phyloP scores from a whole-genome alignment of 2,888 invertebrate genomes.

The Dolomedes plantarius region DNA sequence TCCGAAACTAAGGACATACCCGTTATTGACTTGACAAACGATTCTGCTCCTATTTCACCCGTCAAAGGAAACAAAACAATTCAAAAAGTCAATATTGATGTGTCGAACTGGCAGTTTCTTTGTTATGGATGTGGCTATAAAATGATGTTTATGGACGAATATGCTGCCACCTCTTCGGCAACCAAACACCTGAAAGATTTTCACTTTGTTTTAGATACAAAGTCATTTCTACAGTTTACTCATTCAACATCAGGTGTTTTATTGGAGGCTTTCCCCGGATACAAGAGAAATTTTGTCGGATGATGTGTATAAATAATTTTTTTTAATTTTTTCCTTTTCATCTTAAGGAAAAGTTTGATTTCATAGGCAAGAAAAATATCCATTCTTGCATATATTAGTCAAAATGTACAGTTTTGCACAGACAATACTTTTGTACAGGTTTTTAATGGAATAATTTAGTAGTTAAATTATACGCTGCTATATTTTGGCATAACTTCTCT shows the following conservation, averaged over 20 bases:
- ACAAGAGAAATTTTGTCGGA: neutral
- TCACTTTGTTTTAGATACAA: slow-evolving; percentile 31
- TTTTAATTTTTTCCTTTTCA: too few relatives aligned
- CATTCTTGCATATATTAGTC: too few relatives aligned
- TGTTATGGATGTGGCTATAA: slow-evolving; percentile 49
- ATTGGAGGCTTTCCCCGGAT: slow-evolving; percentile 49
- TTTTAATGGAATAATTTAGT: neutral
- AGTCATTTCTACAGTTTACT: slow-evolving; percentile 4
- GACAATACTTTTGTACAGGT: neutral
- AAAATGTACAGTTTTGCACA: slow-evolving; percentile 10
- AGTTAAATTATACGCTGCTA: neutral
- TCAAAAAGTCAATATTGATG: neutral
- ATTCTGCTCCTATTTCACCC: neutral
- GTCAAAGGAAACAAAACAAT: neutral
- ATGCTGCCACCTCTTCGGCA: neutral
- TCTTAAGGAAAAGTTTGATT: too few relatives aligned
- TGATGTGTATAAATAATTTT: neutral
- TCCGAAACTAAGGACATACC: neutral
- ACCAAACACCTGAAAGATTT: slow-evolving; percentile 22
- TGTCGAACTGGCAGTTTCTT: slow-evolving; percentile 15
- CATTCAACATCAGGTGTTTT: neutral
- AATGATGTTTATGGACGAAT: neutral
- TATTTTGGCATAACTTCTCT: too few relatives aligned
- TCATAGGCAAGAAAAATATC: too few relatives aligned
- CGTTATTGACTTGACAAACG: slow-evolving; percentile 23